phyloP scores from a whole-genome alignment of 2,888 invertebrate genomes.

The Melikaiella ostensackeni region DNA sequence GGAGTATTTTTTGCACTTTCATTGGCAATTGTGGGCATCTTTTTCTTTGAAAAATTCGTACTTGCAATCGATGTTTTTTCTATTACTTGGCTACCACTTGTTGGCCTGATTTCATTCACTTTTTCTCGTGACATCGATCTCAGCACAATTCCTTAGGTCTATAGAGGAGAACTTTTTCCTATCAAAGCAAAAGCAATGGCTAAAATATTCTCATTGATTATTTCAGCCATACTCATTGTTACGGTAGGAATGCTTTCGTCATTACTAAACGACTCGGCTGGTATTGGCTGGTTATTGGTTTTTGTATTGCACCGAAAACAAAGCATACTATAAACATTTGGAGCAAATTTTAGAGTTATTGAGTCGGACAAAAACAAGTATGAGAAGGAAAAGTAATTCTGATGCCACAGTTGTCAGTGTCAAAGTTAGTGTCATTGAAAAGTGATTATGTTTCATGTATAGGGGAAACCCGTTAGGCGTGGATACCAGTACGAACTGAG shows the following conservation, averaged over 20 bases:
- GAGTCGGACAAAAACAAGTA: conserved; percentile 50
- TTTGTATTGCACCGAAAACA: conserved; percentile 80
- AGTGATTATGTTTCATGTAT: no score
- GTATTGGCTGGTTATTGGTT: conserved; percentile 79
- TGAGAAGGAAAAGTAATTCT: no score
- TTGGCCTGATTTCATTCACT: conserved; percentile 81
- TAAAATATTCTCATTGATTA: conserved; percentile 82
- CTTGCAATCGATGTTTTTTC: no score
- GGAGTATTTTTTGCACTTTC: no score
- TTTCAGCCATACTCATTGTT: conserved; percentile 81
- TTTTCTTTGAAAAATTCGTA: no score
- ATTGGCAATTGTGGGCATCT: no score
- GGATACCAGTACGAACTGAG: no score
- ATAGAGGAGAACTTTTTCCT: conserved; percentile 83
- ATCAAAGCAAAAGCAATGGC: conserved; percentile 83
- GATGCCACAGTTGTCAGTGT: no score
- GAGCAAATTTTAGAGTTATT: conserved; percentile 79
- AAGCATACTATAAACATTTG: conserved; percentile 81
- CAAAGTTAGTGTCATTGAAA: no score
- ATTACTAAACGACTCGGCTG: conserved; percentile 79
- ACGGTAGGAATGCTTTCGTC: conserved; percentile 81
- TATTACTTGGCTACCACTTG: conserved; percentile 42
- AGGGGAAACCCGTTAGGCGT: no score
- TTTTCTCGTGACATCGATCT: conserved; percentile 82
- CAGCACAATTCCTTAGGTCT: conserved; percentile 82